Evolutionary conservation across 2,113 vertebrate genomes (phyloP).

Genomic region (Calypte anna): DNA sequence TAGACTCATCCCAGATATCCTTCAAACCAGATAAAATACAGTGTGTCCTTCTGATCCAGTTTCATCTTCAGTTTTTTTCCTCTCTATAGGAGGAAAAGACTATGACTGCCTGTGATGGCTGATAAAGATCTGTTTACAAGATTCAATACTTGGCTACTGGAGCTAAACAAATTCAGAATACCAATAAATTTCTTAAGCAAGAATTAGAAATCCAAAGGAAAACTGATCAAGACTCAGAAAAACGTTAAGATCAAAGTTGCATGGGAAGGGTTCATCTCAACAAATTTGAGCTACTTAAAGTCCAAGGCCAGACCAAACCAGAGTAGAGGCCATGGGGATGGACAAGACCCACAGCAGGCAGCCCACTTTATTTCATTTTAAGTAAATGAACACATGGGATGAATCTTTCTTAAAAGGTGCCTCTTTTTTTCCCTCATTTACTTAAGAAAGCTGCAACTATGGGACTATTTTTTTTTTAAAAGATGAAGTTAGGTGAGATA

Average conservation of each 20-base stretch:
- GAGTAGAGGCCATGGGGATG: background rate
- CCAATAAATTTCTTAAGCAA: background rate
- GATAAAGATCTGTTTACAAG: background rate
- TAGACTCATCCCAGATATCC: background rate
- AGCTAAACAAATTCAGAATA: background rate
- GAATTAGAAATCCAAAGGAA: background rate
- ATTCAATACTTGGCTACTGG: background rate
- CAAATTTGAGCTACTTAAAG: background rate
- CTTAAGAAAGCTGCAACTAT: background rate
- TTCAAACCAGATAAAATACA: background rate
- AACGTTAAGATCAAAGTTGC: background rate
- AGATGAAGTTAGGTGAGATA: background rate
- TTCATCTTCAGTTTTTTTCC: background rate
- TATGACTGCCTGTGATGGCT: background rate
- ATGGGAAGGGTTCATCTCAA: background rate
- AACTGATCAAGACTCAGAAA: background rate
- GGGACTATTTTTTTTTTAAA: background rate
- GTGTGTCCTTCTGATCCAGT: background rate
- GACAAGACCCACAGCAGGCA: background rate
- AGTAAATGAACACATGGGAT: background rate
- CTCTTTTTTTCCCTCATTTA: background rate
- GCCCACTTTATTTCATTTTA: background rate
- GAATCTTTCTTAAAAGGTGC: background rate
- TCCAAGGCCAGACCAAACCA: background rate
- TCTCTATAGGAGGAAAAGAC: background rate